Evolutionary conservation across 2,888 invertebrate genomes (phyloP).

Genomic region (Yponomeuta plumbellus): DNA sequence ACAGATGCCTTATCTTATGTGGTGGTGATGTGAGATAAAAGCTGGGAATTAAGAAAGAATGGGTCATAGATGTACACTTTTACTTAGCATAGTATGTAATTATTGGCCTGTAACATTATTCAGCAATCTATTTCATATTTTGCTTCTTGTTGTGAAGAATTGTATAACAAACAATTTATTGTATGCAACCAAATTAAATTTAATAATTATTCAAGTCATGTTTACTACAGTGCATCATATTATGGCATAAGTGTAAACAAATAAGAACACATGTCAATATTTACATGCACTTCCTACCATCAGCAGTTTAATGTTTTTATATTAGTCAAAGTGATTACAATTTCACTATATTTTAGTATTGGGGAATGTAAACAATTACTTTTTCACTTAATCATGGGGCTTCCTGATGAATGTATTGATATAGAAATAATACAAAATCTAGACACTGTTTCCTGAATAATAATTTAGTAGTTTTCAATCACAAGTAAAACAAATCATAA

Average conservation of each 20-base stretch:
- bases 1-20: too few species aligned
- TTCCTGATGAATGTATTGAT: too few species aligned
- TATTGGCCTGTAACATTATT: too few species aligned
- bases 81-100: too few species aligned
- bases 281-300: constrained; percentile 32
- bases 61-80: too few species aligned
- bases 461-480: too few species aligned
- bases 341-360: neutral
- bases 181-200: neutral
- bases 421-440: too few species aligned
- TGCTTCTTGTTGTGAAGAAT: neutral
- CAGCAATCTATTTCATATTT: too few species aligned
- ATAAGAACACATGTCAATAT: constrained; percentile 50
- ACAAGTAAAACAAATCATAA: too few species aligned
- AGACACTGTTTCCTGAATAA: too few species aligned
- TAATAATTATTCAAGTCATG: constrained; percentile 49
- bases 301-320: neutral
- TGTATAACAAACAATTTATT: neutral
- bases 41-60: too few species aligned
- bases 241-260: constrained; percentile 57
- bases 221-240: constrained; percentile 60
- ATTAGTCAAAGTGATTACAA: neutral
- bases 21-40: too few species aligned
- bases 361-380: neutral
- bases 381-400: neutral